Base-by-base conservation (phyloP, 2,888 invertebrate genomes). In the Noctua pronuba region DNA sequence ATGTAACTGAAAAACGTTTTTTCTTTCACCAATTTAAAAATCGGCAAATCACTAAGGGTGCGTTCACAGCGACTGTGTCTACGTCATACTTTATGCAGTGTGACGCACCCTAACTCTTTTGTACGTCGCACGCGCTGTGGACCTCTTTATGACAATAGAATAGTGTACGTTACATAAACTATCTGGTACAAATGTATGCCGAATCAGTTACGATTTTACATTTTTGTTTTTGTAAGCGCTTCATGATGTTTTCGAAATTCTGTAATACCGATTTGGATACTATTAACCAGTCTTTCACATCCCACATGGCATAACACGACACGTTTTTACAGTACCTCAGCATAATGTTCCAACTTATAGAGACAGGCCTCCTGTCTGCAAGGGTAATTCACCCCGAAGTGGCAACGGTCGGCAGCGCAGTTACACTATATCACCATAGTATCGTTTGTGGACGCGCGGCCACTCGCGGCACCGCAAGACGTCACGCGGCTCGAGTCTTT, bases 111-210 rank as follows among this genome's bases (percentile, higher is more conserved):
- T 71, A 75, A 73, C 68, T 67, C 74, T 83, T 82, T 77, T 88
- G 49, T 87, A 85, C 86, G 85, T 89, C 89, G 87, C 90, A 88
- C 87, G 87, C 82, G 90, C 91, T 91, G 92, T 91, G 91, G 90
- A 89, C 89, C 84, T 84, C 89, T 86, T 88, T 86, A 89, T 92
- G 94, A 93, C 94, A 94, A 94, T 95, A 94, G 94, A 85, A 86
- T 94, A 93, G 90, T 89, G 72, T 89, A 87, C 68, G 85, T 91
- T 92, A 92, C 89, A 91, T 88, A 90, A 67, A 83, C 85, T 90
- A 91, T 89, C 89, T 90, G 93, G 94, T 95, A 95, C 94, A 94
- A 94, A 88, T 86, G 85, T 91, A 90, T 89, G 91, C 90, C 83
- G 89, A 92, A 91, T 88, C 79, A 89, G 88, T 89, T 89, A 84